Base-by-base conservation (phyloP, 2,113 vertebrate species). In the Porphyrio hochstetteri region DNA sequence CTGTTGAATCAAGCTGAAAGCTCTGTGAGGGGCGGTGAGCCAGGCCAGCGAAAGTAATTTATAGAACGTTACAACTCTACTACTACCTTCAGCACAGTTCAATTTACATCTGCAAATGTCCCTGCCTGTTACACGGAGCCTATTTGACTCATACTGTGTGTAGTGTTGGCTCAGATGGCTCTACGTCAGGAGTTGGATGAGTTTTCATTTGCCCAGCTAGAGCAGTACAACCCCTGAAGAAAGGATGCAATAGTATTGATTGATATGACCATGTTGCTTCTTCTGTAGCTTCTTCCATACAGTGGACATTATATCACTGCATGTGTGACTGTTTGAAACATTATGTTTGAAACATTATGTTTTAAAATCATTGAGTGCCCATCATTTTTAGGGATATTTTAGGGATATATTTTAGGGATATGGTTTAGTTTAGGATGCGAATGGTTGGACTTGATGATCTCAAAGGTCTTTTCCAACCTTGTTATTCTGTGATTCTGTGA, bases 1-100 rank as follows among this genome's bases (percentile, higher is more conserved):
- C 88, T 82, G 88, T 86, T 96, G 93, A 95, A 96, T 94, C 53
- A 76, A 94, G 59, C 81, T 91, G 91, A 94, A 97, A 92, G 83
- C 92, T 88, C 86, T 93, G 86, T 65, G 71, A 94, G 83, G 77
- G 83, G 68, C 80, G 46, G 64, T 65, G 72, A 94, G 86, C 56
- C 56, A 90, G 88, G 80, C 65, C 83, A 65, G 57, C 0, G 3
- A 93, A 96, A 95, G 83, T 86, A 96, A 97, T 97, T 94, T 95
- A 95, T 83, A 94, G 93, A 88, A 96, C 6, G 3, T 88, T 96
- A 92, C 88, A 95, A 88, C 93, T 94, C 87, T 88, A 88, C 92
- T 77, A 53, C 92, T 91, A 82, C 88, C 87, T 96, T 94, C 82
- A 63, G 50, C 55, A 70, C 0, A 1, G 79, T 63, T 90, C 88